Conservation (phyloP, 2,797 vertebrate genomes). For the Natrix natrix region DNA sequence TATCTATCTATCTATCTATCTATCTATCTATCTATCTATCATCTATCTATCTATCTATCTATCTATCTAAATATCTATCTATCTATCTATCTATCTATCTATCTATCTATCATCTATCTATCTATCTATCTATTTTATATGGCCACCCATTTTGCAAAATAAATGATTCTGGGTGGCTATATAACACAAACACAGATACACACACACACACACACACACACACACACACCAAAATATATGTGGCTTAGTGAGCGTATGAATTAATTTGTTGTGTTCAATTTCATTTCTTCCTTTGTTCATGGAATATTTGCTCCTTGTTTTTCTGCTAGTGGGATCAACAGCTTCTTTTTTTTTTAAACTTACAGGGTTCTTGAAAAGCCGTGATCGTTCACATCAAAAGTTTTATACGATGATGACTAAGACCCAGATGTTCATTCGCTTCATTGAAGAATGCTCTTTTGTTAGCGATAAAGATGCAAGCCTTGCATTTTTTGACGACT, state of each 20-base stretch:
- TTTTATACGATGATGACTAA: conserved; percentile 98
- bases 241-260: neutral
- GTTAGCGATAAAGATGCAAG: conserved; percentile 98
- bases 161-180: neutral
- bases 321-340: conserved; percentile 6
- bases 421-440: conserved; percentile 99
- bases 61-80: too few species aligned
- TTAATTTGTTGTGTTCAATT: neutral
- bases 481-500: conserved; percentile 98
- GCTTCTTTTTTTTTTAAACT: conserved; percentile 18
- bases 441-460: conserved; percentile 98
- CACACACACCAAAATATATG: neutral
- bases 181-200: neutral
- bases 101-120: too few species aligned
- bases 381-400: conserved; percentile 97
- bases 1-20: neutral
- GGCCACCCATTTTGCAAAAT: neutral
- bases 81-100: too few species aligned
- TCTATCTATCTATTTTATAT: neutral
- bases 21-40: too few species aligned
- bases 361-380: conserved; percentile 93
- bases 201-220: neutral
- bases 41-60: too few species aligned
- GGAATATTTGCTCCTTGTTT: accelerated
- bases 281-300: neutral